phyloP scores from a whole-genome alignment of 2,797 vertebrate genomes.

The Sebastes ruberrimus region DNA sequence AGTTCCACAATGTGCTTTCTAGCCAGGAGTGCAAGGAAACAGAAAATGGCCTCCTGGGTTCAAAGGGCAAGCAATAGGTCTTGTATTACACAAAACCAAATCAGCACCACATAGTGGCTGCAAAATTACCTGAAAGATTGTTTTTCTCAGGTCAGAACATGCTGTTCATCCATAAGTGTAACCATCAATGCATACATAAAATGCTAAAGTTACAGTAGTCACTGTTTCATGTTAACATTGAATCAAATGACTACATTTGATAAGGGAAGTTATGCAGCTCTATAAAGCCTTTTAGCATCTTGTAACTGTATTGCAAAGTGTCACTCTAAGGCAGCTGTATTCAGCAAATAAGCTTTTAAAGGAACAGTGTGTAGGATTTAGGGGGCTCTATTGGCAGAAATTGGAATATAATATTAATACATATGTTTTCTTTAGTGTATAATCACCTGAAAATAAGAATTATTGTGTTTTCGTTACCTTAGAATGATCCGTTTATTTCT shows the following conservation, averaged over 20 bases:
- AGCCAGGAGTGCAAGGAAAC: background rate
- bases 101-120: background rate
- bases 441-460: too few species aligned
- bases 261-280: too few species aligned
- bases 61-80: background rate
- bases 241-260: too few species aligned
- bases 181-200: background rate
- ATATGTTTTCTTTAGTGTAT: too few species aligned
- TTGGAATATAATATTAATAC: too few species aligned
- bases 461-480: too few species aligned
- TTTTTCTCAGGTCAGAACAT: background rate
- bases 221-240: background rate
- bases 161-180: background rate
- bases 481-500: too few species aligned
- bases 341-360: background rate
- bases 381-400: too few species aligned
- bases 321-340: background rate
- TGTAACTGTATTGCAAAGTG: background rate
- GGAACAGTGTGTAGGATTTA: too few species aligned
- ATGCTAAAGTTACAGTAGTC: background rate
- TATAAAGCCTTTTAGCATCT: background rate
- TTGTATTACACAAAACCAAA: background rate
- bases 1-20: background rate
- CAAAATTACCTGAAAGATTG: background rate
- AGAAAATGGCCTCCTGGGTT: background rate